Evolutionary conservation across 2,888 invertebrate species (phyloP).

Genomic region (Yponomeuta evonymella): DNA sequence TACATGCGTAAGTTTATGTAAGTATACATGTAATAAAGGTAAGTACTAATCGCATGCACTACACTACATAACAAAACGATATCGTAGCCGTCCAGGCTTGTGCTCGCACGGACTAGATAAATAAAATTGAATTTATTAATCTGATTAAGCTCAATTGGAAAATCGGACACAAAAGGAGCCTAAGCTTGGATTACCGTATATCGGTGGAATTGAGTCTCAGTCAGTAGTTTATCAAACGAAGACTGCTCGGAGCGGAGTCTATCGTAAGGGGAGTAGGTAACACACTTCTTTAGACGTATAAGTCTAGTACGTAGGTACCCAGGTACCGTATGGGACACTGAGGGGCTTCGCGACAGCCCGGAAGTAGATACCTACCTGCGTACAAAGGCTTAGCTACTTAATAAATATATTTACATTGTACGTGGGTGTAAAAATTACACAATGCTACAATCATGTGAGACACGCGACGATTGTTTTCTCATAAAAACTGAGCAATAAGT

Average conservation of each 20-base stretch:
- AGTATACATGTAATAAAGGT: too few relatives aligned
- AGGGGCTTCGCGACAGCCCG: slow-evolving; percentile 33
- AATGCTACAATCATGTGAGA: neutral
- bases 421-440: neutral
- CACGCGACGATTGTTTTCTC: neutral
- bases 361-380: slow-evolving; percentile 23
- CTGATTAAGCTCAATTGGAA: neutral
- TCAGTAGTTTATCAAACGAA: neutral
- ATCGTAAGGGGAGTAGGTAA: slow-evolving; percentile 1
- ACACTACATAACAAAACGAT: neutral
- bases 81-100: neutral
- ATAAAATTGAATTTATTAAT: neutral
- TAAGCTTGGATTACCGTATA: neutral
- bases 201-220: neutral
- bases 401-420: neutral
- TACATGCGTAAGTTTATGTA: too few relatives aligned
- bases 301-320: slow-evolving; percentile 12
- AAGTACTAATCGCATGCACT: too few relatives aligned
- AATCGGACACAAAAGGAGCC: neutral
- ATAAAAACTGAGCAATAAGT: neutral
- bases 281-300: neutral
- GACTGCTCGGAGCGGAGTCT: neutral
- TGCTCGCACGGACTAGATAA: neutral
- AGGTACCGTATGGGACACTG: slow-evolving; percentile 23
- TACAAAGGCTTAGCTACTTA: slow-evolving; percentile 16